Evolutionary conservation across 1,140 invertebrate genomes (phyloP), one percentile per base, ranked within the genome.

Genomic region (Bicyclus anynana): DNA sequence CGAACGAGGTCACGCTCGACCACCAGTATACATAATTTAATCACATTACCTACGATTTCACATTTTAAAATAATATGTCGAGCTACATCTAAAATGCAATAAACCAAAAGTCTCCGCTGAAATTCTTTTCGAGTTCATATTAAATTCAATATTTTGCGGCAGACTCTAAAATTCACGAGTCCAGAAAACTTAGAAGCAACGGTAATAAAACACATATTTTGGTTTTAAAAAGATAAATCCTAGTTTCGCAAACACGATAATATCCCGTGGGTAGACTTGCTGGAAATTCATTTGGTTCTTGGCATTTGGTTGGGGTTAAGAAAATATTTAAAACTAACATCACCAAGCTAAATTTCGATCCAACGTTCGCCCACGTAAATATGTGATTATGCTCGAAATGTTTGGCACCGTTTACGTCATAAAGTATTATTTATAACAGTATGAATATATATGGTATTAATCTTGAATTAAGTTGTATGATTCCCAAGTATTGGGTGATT

Each of bases 241-340:
- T 53, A 58, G 26, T 62, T 62, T 67, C 48, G 68, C 71, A 69
- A 72, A 72, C 67, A 74, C 51, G 53, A 51, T 65, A 38, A 50
- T 50, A 53, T 62, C 65, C 66, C 69, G 58, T 58, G 64, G 72
- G 59, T 18, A 57, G 54, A 67, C 62, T 69, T 44, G 66, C 59
- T 59, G 53, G 64, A 74, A 44, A 74, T 74, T 74, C 69, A 77
- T 72, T 77, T 60, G 66, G 74, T 74, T 74, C 71, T 38, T 38
- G 17, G 65, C 68, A 72, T 72, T 72, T 53, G 57, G 60, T 38
- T 14, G 37, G 16, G 37, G 5, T 6, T 38, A 5, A 16, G 37
- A 38, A 17, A 38, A 38, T 38, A 33, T 33, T n/a, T 33, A 33
- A 33, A 33, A 33, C 37, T 38, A 16, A 38, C 37, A 38, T 12